Evolutionary conservation across 1,140 invertebrate species (phyloP).

Genomic region (Orchestia grillus): DNA sequence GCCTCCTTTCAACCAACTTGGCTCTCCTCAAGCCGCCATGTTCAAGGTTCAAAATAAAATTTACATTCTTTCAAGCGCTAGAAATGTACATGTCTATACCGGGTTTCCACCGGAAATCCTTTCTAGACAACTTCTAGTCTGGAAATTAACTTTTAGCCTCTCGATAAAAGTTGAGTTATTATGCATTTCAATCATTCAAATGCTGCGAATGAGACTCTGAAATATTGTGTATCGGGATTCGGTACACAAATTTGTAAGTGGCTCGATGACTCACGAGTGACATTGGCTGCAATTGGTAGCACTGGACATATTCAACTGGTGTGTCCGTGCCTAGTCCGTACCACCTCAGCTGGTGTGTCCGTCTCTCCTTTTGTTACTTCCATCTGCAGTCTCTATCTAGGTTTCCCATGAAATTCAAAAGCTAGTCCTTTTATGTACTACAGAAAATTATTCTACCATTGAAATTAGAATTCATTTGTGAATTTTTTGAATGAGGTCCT

Average conservation of each 20-base stretch:
- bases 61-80: not conserved
- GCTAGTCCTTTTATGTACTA: not conserved
- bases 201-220: not conserved
- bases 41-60: conserved; percentile 81
- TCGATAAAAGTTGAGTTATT: not conserved
- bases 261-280: not conserved
- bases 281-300: not conserved
- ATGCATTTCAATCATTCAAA: not conserved
- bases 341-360: not conserved
- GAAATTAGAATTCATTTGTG: too few species aligned
- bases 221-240: not conserved
- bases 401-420: too few species aligned
- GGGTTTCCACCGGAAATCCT: too few species aligned
- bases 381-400: not conserved
- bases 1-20: conserved; percentile 97
- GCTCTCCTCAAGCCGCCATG: conserved; percentile 95
- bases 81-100: not conserved
- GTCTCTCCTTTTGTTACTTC: too few species aligned
- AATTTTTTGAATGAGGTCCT: too few species aligned
- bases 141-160: too few species aligned
- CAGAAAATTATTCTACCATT: not conserved
- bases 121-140: too few species aligned
- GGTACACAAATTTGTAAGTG: not conserved
- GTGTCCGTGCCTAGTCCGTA: not conserved
- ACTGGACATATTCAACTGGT: not conserved